These are phyloP conservation scores for Microchrysa polita DNA, from an alignment of 2,888 invertebrate species.

Conservation along the genomic window DNA sequence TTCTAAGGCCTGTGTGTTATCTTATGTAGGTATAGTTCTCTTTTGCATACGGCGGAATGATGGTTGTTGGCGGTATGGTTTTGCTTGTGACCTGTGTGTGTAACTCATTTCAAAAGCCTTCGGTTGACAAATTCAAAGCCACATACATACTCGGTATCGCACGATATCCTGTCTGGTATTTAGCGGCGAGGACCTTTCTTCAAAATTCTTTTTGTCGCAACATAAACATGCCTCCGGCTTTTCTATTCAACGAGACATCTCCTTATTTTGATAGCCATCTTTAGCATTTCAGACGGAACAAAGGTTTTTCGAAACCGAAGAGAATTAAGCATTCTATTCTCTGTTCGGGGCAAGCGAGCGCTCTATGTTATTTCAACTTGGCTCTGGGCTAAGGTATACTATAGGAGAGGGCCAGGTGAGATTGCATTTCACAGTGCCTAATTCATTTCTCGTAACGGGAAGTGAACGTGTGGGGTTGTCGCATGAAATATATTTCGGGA, in stretches of 20 bases:
- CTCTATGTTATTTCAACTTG: constrained; percentile 38
- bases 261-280: constrained; percentile 44
- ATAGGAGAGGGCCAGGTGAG: constrained; percentile 39
- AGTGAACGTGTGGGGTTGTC: constrained; percentile 4
- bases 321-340: constrained; percentile 35
- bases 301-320: constrained; percentile 33
- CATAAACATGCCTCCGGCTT: constrained; percentile 43
- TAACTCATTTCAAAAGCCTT: constrained; percentile 20
- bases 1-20: neutral
- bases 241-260: constrained; percentile 39
- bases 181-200: constrained; percentile 8
- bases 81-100: neutral
- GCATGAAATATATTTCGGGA: no score
- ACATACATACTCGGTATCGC: constrained; percentile 3
- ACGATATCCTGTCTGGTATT: constrained; percentile 25
- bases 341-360: constrained; percentile 2
- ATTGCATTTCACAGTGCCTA: constrained; percentile 32
- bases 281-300: constrained; percentile 25
- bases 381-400: constrained; percentile 32
- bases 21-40: neutral
- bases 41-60: neutral
- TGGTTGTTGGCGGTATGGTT: neutral
- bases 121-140: constrained; percentile 40
- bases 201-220: constrained; percentile 39
- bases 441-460: constrained; percentile 36